phyloP scores from a whole-genome alignment of 1,140 invertebrate species.

The Hyposmocoma kahamanoa region DNA sequence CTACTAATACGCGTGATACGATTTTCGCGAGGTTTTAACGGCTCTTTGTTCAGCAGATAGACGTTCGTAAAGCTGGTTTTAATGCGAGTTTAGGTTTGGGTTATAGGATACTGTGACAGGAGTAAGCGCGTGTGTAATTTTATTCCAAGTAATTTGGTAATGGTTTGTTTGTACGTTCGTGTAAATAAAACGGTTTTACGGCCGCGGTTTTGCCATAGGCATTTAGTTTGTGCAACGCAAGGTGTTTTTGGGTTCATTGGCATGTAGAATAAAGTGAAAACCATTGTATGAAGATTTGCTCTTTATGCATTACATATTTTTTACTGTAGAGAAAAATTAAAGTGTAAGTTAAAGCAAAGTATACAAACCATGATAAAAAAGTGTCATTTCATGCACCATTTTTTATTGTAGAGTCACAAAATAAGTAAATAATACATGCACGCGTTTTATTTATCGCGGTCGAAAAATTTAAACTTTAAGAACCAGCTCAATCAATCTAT shows the following conservation, averaged over 20 bases:
- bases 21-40: constrained; percentile 40
- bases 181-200: constrained; percentile 50
- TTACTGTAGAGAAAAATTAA: no score
- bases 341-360: no score
- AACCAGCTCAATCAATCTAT: no score
- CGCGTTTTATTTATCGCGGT: no score
- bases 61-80: constrained; percentile 41
- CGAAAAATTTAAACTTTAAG: no score
- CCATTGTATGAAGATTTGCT: constrained; percentile 56
- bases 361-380: no score
- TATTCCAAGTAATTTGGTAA: constrained; percentile 59
- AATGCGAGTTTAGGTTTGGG: constrained; percentile 42
- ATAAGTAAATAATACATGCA: no score
- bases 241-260: constrained; percentile 66
- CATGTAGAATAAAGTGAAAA: constrained; percentile 55
- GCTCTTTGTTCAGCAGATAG: constrained; percentile 54
- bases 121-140: constrained; percentile 48
- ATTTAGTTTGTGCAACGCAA: constrained; percentile 54
- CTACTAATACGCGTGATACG: constrained; percentile 36
- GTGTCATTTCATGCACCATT: no score
- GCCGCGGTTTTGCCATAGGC: constrained; percentile 53
- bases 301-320: no score
- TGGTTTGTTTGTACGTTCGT: constrained; percentile 33
- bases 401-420: no score
- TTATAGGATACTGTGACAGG: constrained; percentile 38